Conservation (phyloP, 2,888 invertebrate species). For the Oxytorus armatus region DNA sequence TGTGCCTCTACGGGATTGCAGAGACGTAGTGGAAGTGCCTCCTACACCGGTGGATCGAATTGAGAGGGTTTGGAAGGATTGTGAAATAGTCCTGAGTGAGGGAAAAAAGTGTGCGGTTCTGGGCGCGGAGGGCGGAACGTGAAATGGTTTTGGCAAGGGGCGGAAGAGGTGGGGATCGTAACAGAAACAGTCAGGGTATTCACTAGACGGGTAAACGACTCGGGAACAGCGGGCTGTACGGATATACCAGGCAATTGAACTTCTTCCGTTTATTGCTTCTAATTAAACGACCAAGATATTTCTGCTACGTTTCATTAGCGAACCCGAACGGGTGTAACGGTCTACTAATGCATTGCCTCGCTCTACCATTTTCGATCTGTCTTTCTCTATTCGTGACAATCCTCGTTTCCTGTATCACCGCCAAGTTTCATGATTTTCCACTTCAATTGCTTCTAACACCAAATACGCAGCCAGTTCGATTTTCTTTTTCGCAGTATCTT, state of each 20-base stretch:
- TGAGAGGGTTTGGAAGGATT: slow-evolving; percentile 53
- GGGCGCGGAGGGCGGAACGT: slow-evolving; percentile 37
- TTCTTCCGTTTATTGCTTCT: slow-evolving; percentile 82
- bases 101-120: slow-evolving; percentile 52
- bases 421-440: background rate
- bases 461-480: background rate
- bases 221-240: slow-evolving; percentile 71
- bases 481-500: background rate
- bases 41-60: slow-evolving; percentile 43
- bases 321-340: slow-evolving; percentile 74
- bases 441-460: background rate
- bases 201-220: slow-evolving; percentile 74
- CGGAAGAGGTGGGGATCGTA: slow-evolving; percentile 28
- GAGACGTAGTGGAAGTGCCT: slow-evolving; percentile 40
- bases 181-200: slow-evolving; percentile 67
- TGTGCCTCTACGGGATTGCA: slow-evolving; percentile 45
- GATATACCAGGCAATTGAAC: slow-evolving; percentile 81
- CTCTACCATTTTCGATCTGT: slow-evolving; percentile 15
- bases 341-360: slow-evolving; percentile 73
- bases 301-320: slow-evolving; percentile 82
- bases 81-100: slow-evolving; percentile 50
- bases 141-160: slow-evolving; percentile 44
- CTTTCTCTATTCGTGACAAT: slow-evolving; percentile 3
- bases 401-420: slow-evolving; percentile 2
- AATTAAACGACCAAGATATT: slow-evolving; percentile 83